These are phyloP conservation scores for Lasioglossum malachurum DNA, from an alignment of 2,888 invertebrate species.

Conservation along the genomic window DNA sequence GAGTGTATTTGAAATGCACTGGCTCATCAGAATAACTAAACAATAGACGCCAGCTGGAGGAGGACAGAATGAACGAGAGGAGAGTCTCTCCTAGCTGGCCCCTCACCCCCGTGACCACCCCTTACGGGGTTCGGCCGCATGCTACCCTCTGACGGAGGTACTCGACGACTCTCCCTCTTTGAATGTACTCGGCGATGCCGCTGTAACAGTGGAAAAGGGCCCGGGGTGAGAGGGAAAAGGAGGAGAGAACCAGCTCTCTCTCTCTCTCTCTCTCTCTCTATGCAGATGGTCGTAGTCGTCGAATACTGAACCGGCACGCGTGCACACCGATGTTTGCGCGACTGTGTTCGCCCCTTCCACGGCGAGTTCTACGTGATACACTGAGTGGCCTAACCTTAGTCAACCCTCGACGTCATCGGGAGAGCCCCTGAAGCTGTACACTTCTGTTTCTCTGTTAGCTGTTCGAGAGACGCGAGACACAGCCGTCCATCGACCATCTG, in stretches of 20 bases:
- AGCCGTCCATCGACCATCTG: constrained; percentile 73
- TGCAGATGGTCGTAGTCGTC: constrained; percentile 27
- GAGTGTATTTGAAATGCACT: constrained; percentile 79
- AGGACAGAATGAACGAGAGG: constrained; percentile 52
- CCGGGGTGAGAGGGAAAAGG: not conserved
- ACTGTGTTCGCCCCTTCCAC: constrained; percentile 42
- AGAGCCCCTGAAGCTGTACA: constrained; percentile 68
- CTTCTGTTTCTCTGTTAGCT: constrained; percentile 65
- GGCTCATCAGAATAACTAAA: constrained; percentile 82
- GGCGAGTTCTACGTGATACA: constrained; percentile 57
- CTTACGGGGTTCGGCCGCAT: not conserved
- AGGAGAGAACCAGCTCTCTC: not conserved
- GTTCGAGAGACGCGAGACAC: constrained; percentile 66
- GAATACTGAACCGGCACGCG: constrained; percentile 35
- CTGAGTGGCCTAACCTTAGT: constrained; percentile 76
- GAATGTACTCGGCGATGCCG: constrained; percentile 47
- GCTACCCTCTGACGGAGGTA: constrained; percentile 40
- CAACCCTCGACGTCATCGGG: constrained; percentile 77
- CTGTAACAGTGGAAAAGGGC: constrained; percentile 45
- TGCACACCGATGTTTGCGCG: constrained; percentile 61
- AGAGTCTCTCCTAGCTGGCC: constrained; percentile 21
- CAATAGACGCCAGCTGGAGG: constrained; percentile 70
- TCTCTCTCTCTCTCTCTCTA: not conserved
- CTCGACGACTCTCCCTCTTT: constrained; percentile 64
- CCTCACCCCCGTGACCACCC: constrained; percentile 11